Conservation (phyloP, 2,113 vertebrate species). For the Mus spicilegus region DNA sequence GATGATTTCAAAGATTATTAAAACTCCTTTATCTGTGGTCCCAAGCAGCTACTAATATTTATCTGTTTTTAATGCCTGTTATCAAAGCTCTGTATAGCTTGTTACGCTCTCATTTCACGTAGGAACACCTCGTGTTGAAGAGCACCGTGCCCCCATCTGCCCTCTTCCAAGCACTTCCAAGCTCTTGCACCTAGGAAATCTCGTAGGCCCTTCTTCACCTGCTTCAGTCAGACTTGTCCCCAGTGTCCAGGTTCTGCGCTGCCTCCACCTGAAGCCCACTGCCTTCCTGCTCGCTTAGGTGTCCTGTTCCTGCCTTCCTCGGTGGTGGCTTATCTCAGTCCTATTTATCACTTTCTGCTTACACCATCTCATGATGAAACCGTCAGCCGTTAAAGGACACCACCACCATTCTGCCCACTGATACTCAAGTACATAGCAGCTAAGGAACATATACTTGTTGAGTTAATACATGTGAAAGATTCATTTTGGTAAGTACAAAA, state of each 20-base stretch:
- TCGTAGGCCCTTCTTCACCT: not conserved
- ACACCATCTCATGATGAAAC: not conserved
- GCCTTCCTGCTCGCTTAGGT: not conserved
- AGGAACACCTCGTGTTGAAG: not conserved
- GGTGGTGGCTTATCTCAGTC: not conserved
- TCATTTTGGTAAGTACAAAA: not conserved
- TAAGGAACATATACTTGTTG: conserved; percentile 32
- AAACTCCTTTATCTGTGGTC: not conserved
- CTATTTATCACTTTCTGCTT: not conserved
- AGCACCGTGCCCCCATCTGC: not conserved
- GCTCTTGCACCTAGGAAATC: not conserved
- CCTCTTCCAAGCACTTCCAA: not conserved
- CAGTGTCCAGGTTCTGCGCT: not conserved
- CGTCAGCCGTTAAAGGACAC: not conserved
- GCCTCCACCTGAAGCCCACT: not conserved
- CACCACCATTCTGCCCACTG: not conserved
- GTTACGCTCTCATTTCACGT: not conserved
- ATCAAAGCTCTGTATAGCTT: not conserved
- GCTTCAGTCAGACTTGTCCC: not conserved
- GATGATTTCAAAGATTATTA: not conserved
- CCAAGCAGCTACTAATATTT: not conserved
- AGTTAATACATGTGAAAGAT: conserved; percentile 38
- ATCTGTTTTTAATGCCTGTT: not conserved
- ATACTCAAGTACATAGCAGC: not conserved
- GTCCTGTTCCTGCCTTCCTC: not conserved